Evolutionary conservation across 2,797 vertebrate genomes (phyloP).

Genomic region (Chiroxiphia lanceolata): DNA sequence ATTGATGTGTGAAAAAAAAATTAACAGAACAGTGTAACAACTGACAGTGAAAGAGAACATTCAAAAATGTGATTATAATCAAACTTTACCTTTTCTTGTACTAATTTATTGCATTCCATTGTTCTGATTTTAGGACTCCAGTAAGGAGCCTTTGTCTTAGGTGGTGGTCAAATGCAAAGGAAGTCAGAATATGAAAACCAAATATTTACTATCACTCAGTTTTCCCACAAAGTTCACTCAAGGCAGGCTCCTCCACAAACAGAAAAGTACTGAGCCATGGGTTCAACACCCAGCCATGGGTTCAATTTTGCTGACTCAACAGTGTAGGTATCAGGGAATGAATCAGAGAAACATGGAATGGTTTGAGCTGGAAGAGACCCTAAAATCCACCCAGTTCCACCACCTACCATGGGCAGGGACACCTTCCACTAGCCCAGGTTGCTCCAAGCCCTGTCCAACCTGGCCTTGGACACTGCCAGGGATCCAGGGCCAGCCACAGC

Average conservation of each 20-base stretch:
- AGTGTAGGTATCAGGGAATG: too few relatives aligned
- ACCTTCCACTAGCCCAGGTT: accelerated
- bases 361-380: neutral
- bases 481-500: neutral
- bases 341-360: neutral
- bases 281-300: neutral
- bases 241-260: neutral
- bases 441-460: neutral
- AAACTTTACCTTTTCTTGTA: neutral
- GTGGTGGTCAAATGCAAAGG: neutral
- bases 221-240: neutral
- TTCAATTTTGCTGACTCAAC: neutral
- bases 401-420: neutral
- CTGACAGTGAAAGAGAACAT: neutral
- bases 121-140: neutral
- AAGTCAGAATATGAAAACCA: neutral
- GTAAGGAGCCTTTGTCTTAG: neutral
- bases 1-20: neutral
- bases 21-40: accelerated
- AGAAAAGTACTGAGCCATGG: neutral
- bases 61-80: neutral
- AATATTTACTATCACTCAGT: neutral
- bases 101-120: neutral
- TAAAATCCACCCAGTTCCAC: accelerated
- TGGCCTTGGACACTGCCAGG: neutral